Evolutionary conservation across 2,888 invertebrate species (phyloP).

Genomic region (Scaptomyza reducta): DNA sequence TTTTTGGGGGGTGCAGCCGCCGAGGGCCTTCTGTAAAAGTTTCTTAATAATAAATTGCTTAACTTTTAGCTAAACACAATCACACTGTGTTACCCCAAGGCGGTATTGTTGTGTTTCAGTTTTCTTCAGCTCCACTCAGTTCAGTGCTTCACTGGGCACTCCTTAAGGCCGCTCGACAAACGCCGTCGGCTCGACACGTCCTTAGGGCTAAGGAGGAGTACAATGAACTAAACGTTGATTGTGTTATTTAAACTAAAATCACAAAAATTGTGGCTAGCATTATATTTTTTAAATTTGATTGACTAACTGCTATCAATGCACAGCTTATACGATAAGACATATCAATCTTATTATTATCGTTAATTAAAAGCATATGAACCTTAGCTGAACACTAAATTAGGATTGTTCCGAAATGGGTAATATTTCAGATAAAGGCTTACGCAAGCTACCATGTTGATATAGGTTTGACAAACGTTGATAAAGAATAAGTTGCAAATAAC

Average conservation of each 20-base stretch:
- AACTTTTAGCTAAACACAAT: slow-evolving; percentile 77
- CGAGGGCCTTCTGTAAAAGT: slow-evolving; percentile 56
- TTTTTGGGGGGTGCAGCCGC: slow-evolving; percentile 28
- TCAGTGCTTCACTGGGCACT: slow-evolving; percentile 14
- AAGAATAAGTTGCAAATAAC: too few relatives aligned
- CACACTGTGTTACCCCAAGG: slow-evolving; percentile 33
- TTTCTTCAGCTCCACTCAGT: background rate
- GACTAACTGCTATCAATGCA: background rate
- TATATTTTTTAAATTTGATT: background rate
- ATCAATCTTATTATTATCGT: too few relatives aligned
- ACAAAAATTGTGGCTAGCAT: slow-evolving; percentile 46
- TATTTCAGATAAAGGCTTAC: too few relatives aligned
- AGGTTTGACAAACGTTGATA: too few relatives aligned
- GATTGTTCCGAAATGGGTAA: too few relatives aligned
- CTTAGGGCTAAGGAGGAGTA: background rate
- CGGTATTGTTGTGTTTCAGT: background rate
- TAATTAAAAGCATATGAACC: too few relatives aligned
- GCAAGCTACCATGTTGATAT: too few relatives aligned
- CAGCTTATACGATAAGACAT: background rate
- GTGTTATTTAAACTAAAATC: slow-evolving; percentile 55
- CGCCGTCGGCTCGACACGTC: slow-evolving; percentile 58
- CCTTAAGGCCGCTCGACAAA: slow-evolving; percentile 39
- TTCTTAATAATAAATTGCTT: slow-evolving; percentile 78
- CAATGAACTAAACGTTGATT: slow-evolving; percentile 36
- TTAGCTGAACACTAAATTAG: too few relatives aligned